These are phyloP conservation scores for Caenorhabditis auriculariae DNA, from an alignment of 2,888 invertebrate species.

Conservation along the genomic window DNA sequence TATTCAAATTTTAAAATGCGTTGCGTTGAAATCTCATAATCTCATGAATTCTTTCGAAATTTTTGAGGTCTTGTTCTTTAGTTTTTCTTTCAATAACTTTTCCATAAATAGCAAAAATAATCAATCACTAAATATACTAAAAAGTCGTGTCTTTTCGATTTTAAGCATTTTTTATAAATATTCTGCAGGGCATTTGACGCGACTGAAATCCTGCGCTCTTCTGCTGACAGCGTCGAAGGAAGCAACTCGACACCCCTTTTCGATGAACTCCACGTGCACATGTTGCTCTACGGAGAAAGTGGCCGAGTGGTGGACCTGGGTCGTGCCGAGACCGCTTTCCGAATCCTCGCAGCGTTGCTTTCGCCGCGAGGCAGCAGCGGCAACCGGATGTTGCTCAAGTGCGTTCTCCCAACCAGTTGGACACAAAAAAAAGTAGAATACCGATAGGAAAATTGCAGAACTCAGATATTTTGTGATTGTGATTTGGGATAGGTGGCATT, in stretches of 20 bases:
- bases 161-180: not conserved
- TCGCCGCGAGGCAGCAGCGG: slow-evolving; percentile 42
- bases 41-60: too few relatives aligned
- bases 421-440: too few relatives aligned
- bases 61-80: too few relatives aligned
- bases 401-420: slow-evolving; percentile 6
- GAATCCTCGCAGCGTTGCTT: slow-evolving; percentile 54
- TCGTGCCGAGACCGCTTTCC: slow-evolving; percentile 56
- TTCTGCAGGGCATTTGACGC: slow-evolving; percentile 40
- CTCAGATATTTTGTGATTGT: too few relatives aligned
- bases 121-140: slow-evolving; percentile 3
- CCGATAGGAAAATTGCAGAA: too few relatives aligned
- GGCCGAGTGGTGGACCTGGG: slow-evolving; percentile 49
- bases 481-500: not conserved
- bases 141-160: too few relatives aligned
- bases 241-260: slow-evolving; percentile 67
- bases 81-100: not conserved
- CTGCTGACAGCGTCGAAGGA: slow-evolving; percentile 33
- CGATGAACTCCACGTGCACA: slow-evolving; percentile 80
- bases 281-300: slow-evolving; percentile 70
- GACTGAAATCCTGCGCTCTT: slow-evolving; percentile 36
- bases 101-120: not conserved
- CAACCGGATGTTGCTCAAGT: slow-evolving; percentile 52
- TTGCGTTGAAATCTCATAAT: too few relatives aligned
- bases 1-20: not conserved